Evolutionary conservation across 1,140 invertebrate genomes (phyloP).

Genomic region (Branchinecta lindahli): DNA sequence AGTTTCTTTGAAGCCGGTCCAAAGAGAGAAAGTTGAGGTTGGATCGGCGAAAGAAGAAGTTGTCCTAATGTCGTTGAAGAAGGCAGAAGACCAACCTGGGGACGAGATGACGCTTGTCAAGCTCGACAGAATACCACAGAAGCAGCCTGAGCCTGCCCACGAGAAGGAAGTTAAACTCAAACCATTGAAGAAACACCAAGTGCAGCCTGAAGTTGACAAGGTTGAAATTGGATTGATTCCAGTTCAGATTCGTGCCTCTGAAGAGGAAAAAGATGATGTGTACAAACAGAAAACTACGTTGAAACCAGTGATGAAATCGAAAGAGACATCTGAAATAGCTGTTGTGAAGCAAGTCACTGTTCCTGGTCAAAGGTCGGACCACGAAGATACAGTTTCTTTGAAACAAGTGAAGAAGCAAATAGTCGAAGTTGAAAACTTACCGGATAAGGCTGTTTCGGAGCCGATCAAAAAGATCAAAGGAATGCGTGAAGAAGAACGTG

Average conservation of each 20-base stretch:
- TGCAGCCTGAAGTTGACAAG: slow-evolving; percentile 17
- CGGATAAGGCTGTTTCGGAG: too few relatives aligned
- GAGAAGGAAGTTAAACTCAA: slow-evolving; percentile 21
- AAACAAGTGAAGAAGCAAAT: too few relatives aligned
- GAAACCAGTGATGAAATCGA: not conserved
- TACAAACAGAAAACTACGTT: not conserved
- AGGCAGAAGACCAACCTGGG: not conserved
- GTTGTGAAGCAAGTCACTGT: too few relatives aligned
- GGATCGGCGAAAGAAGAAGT: slow-evolving; percentile 12
- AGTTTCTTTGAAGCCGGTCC: too few relatives aligned
- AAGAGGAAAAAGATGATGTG: not conserved
- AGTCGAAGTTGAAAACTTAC: too few relatives aligned
- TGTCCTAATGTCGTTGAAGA: not conserved
- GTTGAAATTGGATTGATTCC: slow-evolving; percentile 12
- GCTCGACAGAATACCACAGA: slow-evolving; percentile 4
- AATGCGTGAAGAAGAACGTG: too few relatives aligned
- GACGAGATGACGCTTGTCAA: not conserved
- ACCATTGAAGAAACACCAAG: slow-evolving; percentile 13
- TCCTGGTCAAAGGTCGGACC: too few relatives aligned
- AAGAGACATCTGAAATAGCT: too few relatives aligned
- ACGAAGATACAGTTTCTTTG: too few relatives aligned
- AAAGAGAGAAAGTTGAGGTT: too few relatives aligned
- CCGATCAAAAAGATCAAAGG: too few relatives aligned
- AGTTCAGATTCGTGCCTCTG: slow-evolving; percentile 24
- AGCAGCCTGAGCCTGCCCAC: slow-evolving; percentile 21